Evolutionary conservation across 2,888 invertebrate genomes (phyloP).

Genomic region (Hemithea aestivaria): DNA sequence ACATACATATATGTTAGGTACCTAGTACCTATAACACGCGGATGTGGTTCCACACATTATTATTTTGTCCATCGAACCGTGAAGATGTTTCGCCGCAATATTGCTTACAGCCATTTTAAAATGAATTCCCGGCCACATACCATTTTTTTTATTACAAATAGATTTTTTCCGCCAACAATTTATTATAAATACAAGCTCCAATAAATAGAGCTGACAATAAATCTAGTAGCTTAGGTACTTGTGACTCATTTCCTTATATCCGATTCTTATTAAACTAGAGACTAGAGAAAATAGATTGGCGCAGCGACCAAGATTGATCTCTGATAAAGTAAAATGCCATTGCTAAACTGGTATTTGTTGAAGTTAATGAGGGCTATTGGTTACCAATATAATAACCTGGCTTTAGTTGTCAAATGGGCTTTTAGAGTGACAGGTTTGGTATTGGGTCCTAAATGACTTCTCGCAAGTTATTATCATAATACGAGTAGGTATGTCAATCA

Average conservation of each 20-base stretch:
- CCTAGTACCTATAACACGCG: constrained; percentile 33
- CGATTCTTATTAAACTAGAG: neutral
- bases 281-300: too few relatives aligned
- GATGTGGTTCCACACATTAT: constrained; percentile 49
- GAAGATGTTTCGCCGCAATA: constrained; percentile 43
- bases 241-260: constrained; percentile 35
- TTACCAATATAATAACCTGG: too few relatives aligned
- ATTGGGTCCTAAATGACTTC: too few relatives aligned
- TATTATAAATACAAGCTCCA: neutral
- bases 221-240: constrained; percentile 42
- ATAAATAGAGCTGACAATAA: neutral
- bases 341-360: too few relatives aligned
- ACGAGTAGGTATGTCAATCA: too few relatives aligned
- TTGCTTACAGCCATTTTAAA: constrained; percentile 57
- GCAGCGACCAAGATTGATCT: too few relatives aligned
- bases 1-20: constrained; percentile 17
- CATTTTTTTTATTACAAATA: constrained; percentile 44
- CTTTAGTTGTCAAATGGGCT: too few relatives aligned
- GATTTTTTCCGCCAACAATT: constrained; percentile 19
- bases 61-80: constrained; percentile 53
- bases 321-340: too few relatives aligned
- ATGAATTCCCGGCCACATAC: constrained; percentile 50
- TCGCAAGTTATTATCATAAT: too few relatives aligned
- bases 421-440: too few relatives aligned
- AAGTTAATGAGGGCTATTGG: too few relatives aligned